Base-by-base conservation (phyloP, 2,888 invertebrate genomes). In the Rhagonycha fulva region DNA sequence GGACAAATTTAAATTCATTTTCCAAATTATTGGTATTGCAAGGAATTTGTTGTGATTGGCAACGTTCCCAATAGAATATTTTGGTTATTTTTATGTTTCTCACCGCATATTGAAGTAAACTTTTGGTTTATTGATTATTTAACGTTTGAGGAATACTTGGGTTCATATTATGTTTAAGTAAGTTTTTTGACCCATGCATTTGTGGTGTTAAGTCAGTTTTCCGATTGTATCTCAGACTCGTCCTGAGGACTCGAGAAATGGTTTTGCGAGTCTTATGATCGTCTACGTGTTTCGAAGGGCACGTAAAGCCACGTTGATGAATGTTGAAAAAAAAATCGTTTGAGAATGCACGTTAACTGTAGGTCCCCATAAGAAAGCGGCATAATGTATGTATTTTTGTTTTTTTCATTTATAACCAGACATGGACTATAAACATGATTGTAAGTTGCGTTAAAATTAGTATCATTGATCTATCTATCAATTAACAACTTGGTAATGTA, bases 31-130 rank as follows among this genome's bases (percentile, higher is more conserved):
- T 71, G 71, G 70, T 32, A 74, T 26, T 70, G 62, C 9, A 24
- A 30, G 74, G 70, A 75, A 75, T 75, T 60, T 71, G 67, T 70
- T 75, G 28, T 71, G 19, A 71, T 75, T 75, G 75, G 75, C 75
- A 75, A 61, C 14, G 19, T 28, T 67, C 75, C 75, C 70, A 28
- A 47, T 73, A 19, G 14, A 70, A 70, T 70, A 14, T 26, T 28
- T 68, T 68, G 68, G 24, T 30, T 68, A 68, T 68, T 68, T 68
- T 68, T 68, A 30, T 68, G 14, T 30, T 68, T 47, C n/a, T 2
- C 47, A 47, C n/a, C n/a, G 47, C 47, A 47, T n/a, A 47, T 7
- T 47, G 47, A 47, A 47, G 47, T 47, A 47, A 47, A 47, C 47
- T 47, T 47, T 47, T 9, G n/a, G 47, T n/a, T 47, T 7, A n/a